Base-by-base conservation (phyloP, 2,797 vertebrate genomes). In the Pipistrellus pipistrellus region DNA sequence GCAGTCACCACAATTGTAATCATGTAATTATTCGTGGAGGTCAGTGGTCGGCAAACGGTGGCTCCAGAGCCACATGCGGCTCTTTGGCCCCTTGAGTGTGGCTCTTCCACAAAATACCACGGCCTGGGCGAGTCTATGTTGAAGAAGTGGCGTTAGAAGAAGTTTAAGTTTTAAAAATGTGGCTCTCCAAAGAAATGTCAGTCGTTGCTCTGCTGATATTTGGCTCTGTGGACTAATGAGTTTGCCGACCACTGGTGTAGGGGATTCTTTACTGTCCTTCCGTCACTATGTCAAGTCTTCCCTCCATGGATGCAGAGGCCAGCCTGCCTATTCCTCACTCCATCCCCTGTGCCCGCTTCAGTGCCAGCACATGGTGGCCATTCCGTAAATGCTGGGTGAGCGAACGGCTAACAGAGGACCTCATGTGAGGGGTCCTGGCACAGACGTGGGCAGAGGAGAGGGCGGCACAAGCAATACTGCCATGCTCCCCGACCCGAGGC, bases 341-440 rank as follows among this genome's bases (percentile, higher is more conserved):
- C 27, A 4, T 32, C 48, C 35, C 71, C 18, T 51, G 69, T 12
- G 46, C 55, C 44, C 66, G 12, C 11, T 8, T 6, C 38, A 18
- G 30, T 0, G 13, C 38, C 13, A 2, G 38, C 20, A n/a, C 30
- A 2, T 9, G 3, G 20, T 2, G 11, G 75, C 2, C 35, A 0
- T 8, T 72, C 66, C 20, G 6, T 15, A 38, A 59, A 14, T 0
- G 23, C 30, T 46, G 55, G 75, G 71, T 30, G 76, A 72, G 30
- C n/a, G 23, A 53, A 35, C 5, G 55, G 66, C 83, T 44, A 53
- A 48, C 8, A 73, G 75, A 51, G 27, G 44, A 51, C 18, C 20
- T 10, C 27, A 30, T 1, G 14, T 2, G 53, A 78, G n/a, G 78
- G 75, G 9, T 32, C 25, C 2, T 1, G 44, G 75, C 35, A 17